Percentiles rank a stretch among this genome's conserved stretches.
Evolutionary conservation across 2,797 vertebrate genomes (phyloP).

Genomic region (Catostomus latipinnis): DNA sequence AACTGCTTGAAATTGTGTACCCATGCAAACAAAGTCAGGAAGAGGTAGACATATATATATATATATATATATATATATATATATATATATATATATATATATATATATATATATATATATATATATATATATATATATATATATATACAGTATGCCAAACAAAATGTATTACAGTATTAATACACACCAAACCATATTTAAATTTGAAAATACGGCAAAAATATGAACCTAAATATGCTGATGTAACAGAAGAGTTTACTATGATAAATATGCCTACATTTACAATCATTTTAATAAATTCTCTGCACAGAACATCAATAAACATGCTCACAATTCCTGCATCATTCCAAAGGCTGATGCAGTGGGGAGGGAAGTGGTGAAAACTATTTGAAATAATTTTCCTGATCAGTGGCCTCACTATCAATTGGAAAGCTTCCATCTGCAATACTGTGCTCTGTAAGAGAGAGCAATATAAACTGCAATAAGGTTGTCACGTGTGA

Average conservation of each 20-base stretch:
- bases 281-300: slow-evolving; percentile 41
- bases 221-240: slow-evolving; percentile 6
- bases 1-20: too few species aligned
- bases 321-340: slow-evolving; percentile 65
- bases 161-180: neutral
- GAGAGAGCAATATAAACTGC: slow-evolving; percentile 79
- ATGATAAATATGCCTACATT: slow-evolving; percentile 36
- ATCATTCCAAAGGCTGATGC: slow-evolving; percentile 68
- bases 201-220: neutral
- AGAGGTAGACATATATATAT: too few species aligned
- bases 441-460: slow-evolving; percentile 74
- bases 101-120: too few species aligned
- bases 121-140: too few species aligned
- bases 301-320: slow-evolving; percentile 44
- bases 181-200: neutral
- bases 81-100: too few species aligned
- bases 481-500: slow-evolving; percentile 75
- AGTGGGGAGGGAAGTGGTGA: slow-evolving; percentile 80
- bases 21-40: too few species aligned
- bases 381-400: slow-evolving; percentile 85
- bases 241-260: slow-evolving; percentile 41
- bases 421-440: slow-evolving; percentile 82
- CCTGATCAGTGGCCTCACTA: slow-evolving; percentile 82
- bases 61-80: too few species aligned
- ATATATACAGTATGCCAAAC: neutral